phyloP scores from a whole-genome alignment of 2,888 invertebrate species.

The Cataglyphis altisquamis region DNA sequence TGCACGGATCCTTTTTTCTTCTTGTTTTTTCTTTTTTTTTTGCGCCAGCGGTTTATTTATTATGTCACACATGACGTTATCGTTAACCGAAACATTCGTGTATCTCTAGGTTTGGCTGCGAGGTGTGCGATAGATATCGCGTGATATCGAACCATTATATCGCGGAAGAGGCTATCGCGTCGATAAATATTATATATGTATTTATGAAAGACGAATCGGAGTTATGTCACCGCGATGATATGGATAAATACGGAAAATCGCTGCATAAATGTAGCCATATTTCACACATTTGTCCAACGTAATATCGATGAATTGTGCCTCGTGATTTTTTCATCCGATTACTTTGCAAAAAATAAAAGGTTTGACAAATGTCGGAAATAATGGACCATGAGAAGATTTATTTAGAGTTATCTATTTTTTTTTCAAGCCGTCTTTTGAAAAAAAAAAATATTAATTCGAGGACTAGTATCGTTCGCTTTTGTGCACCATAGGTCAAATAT shows the following conservation, averaged over 20 bases:
- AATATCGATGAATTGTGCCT: no score
- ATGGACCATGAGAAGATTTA: no score
- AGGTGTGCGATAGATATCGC: constrained; percentile 3
- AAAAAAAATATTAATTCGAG: neutral
- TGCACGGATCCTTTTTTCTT: neutral
- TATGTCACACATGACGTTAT: constrained; percentile 3
- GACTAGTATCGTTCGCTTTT: neutral
- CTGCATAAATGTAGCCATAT: neutral
- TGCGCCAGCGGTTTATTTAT: constrained; percentile 29
- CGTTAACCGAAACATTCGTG: neutral
- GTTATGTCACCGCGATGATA: neutral
- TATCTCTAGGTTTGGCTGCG: neutral
- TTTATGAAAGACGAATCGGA: neutral
- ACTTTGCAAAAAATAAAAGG: neutral
- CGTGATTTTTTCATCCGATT: neutral
- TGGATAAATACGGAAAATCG: constrained; percentile 6
- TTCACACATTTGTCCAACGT: neutral
- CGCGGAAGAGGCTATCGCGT: neutral
- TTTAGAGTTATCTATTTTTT: neutral
- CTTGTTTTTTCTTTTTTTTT: constrained; percentile 50
- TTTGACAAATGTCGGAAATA: neutral
- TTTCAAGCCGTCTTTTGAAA: no score
- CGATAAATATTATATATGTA: neutral
- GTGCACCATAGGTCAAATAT: neutral
- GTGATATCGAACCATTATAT: neutral